These are phyloP conservation scores for Coenonympha arcania DNA, from an alignment of 2,888 invertebrate species.

Conservation along the genomic window DNA sequence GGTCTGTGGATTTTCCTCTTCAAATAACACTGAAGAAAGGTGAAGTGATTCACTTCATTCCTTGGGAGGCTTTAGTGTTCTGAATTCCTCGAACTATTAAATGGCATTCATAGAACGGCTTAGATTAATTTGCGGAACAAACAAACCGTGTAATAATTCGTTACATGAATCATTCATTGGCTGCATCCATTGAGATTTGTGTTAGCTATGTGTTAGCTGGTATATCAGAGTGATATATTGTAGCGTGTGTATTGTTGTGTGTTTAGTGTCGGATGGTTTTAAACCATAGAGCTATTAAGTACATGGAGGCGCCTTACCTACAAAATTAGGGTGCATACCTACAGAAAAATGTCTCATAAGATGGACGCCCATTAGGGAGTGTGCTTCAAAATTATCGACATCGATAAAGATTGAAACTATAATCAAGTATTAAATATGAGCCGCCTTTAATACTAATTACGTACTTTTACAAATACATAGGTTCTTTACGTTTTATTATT, in stretches of 20 bases:
- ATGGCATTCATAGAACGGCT: constrained; percentile 32
- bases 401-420: too few relatives aligned
- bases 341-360: too few relatives aligned
- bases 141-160: constrained; percentile 33
- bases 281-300: too few relatives aligned
- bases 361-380: too few relatives aligned
- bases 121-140: constrained; percentile 34
- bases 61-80: constrained; percentile 22
- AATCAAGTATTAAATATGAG: too few relatives aligned
- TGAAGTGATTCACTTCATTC: constrained; percentile 30
- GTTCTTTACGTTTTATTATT: too few relatives aligned
- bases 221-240: constrained; percentile 25
- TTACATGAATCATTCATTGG: constrained; percentile 34
- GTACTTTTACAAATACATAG: too few relatives aligned
- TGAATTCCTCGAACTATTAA: constrained; percentile 31
- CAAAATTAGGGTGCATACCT: too few relatives aligned
- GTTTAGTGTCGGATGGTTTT: too few relatives aligned
- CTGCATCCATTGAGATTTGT: constrained; percentile 28
- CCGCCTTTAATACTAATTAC: too few relatives aligned
- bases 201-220: constrained; percentile 21
- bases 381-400: too few relatives aligned
- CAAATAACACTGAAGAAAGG: constrained; percentile 11
- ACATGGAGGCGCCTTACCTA: too few relatives aligned
- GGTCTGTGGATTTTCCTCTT: background rate
- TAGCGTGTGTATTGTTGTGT: constrained; percentile 14